Evolutionary conservation across 1,140 invertebrate genomes (phyloP).

Genomic region (Drosophila nannoptera): DNA sequence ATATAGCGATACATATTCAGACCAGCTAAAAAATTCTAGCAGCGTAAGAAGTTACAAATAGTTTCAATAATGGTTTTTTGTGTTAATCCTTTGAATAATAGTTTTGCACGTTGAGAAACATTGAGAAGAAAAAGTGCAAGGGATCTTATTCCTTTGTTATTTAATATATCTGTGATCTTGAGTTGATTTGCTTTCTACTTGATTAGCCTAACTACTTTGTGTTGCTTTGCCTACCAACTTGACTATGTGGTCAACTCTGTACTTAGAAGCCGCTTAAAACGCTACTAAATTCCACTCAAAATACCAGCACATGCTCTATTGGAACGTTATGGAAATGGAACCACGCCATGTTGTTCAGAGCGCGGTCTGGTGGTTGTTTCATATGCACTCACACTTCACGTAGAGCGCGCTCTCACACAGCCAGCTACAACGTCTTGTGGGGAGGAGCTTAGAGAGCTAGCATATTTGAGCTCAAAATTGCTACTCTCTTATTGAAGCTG

Average conservation of each 20-base stretch:
- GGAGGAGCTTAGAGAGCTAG: slow-evolving; percentile 47
- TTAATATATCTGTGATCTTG: slow-evolving; percentile 1
- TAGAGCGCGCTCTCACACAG: slow-evolving; percentile 3
- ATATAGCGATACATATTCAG: too few relatives aligned
- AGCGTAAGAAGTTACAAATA: too few relatives aligned
- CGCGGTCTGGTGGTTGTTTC: slow-evolving; percentile 28
- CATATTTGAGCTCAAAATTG: background rate
- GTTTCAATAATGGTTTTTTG: too few relatives aligned
- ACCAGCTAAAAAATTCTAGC: too few relatives aligned
- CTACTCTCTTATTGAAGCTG: slow-evolving; percentile 13
- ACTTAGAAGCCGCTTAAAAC: slow-evolving; percentile 57
- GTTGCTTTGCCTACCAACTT: background rate
- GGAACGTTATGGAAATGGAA: slow-evolving; percentile 65
- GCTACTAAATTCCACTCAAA: slow-evolving; percentile 51
- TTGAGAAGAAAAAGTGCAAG: too few relatives aligned
- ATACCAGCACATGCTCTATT: slow-evolving; percentile 46
- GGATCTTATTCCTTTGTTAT: slow-evolving; percentile 2
- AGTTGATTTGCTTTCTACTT: slow-evolving; percentile 35
- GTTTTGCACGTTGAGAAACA: too few relatives aligned
- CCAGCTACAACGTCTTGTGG: slow-evolving; percentile 26
- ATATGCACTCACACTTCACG: slow-evolving; percentile 21
- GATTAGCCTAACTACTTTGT: slow-evolving; percentile 3
- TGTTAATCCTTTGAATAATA: too few relatives aligned
- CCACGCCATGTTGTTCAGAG: slow-evolving; percentile 64
- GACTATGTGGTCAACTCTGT: slow-evolving; percentile 43